A percentile compares a stretch with the other conserved stretches of the same genome.
Conservation (phyloP, 53 echinoderm and acorn worm genomes). For the Paracentrotus lividus region DNA sequence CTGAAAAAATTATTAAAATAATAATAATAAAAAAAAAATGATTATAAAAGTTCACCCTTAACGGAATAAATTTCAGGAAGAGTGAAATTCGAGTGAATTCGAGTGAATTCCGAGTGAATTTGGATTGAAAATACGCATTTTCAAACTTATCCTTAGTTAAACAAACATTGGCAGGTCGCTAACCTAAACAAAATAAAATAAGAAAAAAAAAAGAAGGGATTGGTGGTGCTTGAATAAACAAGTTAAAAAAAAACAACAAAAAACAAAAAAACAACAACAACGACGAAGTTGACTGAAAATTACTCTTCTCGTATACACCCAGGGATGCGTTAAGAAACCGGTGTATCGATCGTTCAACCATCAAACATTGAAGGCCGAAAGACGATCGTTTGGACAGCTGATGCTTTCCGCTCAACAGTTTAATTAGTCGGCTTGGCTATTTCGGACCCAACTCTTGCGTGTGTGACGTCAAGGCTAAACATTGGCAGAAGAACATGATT, state of each 20-base stretch:
- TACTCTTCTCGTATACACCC: neutral
- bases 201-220: too few relatives aligned
- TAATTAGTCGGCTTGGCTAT: conserved; percentile 46
- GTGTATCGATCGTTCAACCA: conserved; percentile 39
- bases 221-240: neutral
- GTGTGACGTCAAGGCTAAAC: conserved; percentile 40
- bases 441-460: conserved; percentile 23
- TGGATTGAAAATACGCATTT: too few relatives aligned
- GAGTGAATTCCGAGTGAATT: too few relatives aligned
- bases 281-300: neutral
- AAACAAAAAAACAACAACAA: neutral
- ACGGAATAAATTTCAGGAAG: too few relatives aligned
- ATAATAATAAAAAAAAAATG: too few relatives aligned
- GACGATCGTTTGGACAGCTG: conserved; percentile 47
- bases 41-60: too few relatives aligned
- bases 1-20: too few relatives aligned
- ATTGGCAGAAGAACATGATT: neutral
- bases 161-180: neutral
- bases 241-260: too few relatives aligned
- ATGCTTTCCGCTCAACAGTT: conserved; percentile 46
- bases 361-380: conserved; percentile 47
- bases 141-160: neutral
- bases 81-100: too few relatives aligned
- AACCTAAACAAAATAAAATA: neutral
- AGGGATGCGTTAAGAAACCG: neutral